Evolutionary conservation across 2,113 vertebrate species (phyloP).

Genomic region (Lynx canadensis): DNA sequence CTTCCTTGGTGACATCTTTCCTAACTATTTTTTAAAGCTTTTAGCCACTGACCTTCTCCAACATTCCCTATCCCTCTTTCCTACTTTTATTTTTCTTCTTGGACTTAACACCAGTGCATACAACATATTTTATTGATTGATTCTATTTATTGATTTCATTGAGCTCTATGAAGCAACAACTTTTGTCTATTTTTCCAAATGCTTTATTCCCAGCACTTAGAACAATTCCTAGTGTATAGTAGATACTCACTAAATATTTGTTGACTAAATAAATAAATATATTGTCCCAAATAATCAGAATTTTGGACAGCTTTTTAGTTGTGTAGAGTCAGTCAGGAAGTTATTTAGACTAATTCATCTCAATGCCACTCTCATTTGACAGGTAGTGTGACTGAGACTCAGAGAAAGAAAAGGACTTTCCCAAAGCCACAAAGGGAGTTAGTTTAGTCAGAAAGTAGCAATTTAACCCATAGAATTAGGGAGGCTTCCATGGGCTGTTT

Average conservation of each 20-base stretch:
- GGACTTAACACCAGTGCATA: not conserved
- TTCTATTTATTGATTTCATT: slow-evolving; percentile 6
- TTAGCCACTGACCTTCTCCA: not conserved
- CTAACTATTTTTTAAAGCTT: not conserved
- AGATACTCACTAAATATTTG: not conserved
- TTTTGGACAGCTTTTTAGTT: slow-evolving; percentile 4
- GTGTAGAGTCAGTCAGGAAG: not conserved
- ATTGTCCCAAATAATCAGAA: slow-evolving; percentile 17
- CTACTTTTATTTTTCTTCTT: not conserved
- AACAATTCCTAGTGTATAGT: not conserved
- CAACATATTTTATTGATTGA: not conserved
- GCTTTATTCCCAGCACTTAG: slow-evolving; percentile 33
- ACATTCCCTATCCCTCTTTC: not conserved
- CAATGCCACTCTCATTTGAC: not conserved
- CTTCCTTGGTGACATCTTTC: not conserved
- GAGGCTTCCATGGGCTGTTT: not conserved
- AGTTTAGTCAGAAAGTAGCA: not conserved
- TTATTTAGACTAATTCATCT: slow-evolving; percentile 8
- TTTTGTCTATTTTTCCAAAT: slow-evolving; percentile 37
- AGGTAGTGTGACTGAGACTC: not conserved
- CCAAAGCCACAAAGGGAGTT: not conserved
- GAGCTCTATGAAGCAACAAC: not conserved
- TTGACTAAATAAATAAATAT: not conserved
- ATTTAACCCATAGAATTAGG: not conserved
- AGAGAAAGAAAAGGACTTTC: not conserved